phyloP scores from a whole-genome alignment of 2,797 vertebrate genomes.

The Linurgus olivaceus region DNA sequence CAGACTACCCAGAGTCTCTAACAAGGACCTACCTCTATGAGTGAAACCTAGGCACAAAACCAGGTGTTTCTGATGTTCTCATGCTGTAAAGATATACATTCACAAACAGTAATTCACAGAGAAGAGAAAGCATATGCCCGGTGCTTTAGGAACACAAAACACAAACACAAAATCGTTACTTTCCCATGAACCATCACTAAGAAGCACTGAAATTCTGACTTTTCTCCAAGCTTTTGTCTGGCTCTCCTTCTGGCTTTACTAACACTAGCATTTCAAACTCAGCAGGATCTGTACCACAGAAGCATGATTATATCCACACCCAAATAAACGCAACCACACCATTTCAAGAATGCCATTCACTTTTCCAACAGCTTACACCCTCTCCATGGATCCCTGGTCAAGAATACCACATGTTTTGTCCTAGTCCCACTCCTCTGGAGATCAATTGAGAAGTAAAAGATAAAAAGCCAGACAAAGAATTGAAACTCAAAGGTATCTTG shows the following conservation, averaged over 20 bases:
- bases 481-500: not conserved
- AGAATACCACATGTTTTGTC: not conserved
- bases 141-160: not conserved
- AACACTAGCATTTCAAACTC: slow-evolving; percentile 53
- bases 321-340: not conserved
- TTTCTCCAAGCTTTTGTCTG: slow-evolving; percentile 48
- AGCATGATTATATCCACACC: slow-evolving; percentile 23
- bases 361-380: not conserved
- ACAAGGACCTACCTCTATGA: not conserved
- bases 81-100: not conserved
- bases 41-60: not conserved
- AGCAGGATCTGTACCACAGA: slow-evolving; percentile 34
- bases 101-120: not conserved
- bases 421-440: not conserved
- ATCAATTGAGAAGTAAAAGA: not conserved
- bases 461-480: not conserved
- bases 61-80: not conserved
- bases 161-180: not conserved
- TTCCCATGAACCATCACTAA: slow-evolving; percentile 15
- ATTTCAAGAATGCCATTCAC: not conserved
- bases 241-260: slow-evolving; percentile 38
- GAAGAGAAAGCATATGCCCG: not conserved
- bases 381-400: not conserved
- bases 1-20: not conserved
- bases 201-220: slow-evolving; percentile 37